phyloP scores from a whole-genome alignment of 1,140 invertebrate species.

The Drosophila kanapiae region DNA sequence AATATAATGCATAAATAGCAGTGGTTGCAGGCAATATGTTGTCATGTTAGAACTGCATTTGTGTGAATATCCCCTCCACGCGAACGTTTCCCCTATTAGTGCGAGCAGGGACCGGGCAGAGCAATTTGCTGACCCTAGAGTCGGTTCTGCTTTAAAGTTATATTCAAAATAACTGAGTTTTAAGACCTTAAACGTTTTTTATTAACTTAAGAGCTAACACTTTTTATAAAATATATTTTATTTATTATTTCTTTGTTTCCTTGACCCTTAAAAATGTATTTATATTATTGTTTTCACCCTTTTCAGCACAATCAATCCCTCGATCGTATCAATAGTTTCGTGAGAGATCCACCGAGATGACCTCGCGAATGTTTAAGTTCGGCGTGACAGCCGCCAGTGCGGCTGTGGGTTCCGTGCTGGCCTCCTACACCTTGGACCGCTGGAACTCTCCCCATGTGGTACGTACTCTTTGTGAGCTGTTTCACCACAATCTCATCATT shows the following conservation, averaged over 20 bases:
- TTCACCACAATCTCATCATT: too few relatives aligned
- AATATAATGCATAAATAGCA: neutral
- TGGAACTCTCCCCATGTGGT: constrained; percentile 79
- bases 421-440: constrained; percentile 73
- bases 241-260: neutral
- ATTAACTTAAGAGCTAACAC: too few relatives aligned
- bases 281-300: neutral
- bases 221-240: neutral
- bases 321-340: constrained; percentile 28
- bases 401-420: constrained; percentile 70
- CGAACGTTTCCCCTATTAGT: too few relatives aligned
- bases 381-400: constrained; percentile 80
- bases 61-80: too few relatives aligned
- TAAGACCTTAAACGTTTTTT: too few relatives aligned
- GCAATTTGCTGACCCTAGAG: too few relatives aligned
- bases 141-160: neutral
- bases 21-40: too few relatives aligned
- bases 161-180: neutral
- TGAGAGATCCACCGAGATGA: constrained; percentile 58
- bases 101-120: too few relatives aligned
- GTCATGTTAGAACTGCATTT: too few relatives aligned
- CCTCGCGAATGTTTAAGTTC: constrained; percentile 82
- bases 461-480: neutral
- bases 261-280: too few relatives aligned
- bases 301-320: constrained; percentile 34